Evolutionary conservation across 2,113 vertebrate species (phyloP).

Genomic region (Scomber colias): DNA sequence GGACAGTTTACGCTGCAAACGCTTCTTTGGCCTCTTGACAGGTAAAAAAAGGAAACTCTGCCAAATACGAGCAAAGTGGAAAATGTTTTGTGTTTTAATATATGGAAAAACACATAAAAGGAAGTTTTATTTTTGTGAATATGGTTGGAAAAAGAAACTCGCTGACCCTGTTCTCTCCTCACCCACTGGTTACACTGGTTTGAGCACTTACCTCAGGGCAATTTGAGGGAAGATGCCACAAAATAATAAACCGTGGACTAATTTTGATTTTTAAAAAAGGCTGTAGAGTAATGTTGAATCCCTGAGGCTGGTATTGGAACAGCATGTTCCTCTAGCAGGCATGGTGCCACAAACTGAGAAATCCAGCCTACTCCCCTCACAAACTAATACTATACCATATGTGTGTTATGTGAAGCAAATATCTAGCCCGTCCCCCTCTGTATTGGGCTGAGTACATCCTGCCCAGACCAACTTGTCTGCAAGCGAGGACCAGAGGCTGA

Average conservation of each 20-base stretch:
- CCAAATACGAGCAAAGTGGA: slow-evolving; percentile 26
- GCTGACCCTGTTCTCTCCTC: background rate
- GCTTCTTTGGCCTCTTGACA: slow-evolving; percentile 88
- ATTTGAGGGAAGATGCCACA: slow-evolving; percentile 11
- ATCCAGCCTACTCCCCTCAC: slow-evolving; percentile 16
- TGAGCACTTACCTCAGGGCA: background rate
- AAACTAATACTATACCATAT: slow-evolving; percentile 45
- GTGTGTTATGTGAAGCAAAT: slow-evolving; percentile 48
- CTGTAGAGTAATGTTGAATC: background rate
- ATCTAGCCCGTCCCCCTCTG: slow-evolving; percentile 6
- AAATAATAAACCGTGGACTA: background rate
- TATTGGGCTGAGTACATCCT: slow-evolving; percentile 41
- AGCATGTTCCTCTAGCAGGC: slow-evolving; percentile 52
- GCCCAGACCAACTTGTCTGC: slow-evolving; percentile 52
- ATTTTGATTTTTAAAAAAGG: slow-evolving; percentile 2
- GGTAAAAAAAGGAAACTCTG: slow-evolving; percentile 78
- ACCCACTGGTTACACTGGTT: slow-evolving; percentile 18
- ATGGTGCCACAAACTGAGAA: slow-evolving; percentile 30
- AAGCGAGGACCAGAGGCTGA: slow-evolving; percentile 40
- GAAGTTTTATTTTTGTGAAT: background rate
- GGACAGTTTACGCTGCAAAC: slow-evolving; percentile 86
- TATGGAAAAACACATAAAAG: slow-evolving; percentile 56
- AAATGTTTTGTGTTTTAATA: slow-evolving; percentile 15
- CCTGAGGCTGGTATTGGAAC: slow-evolving; percentile 45
- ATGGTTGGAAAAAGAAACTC: slow-evolving; percentile 17